Base-by-base conservation (phyloP, 2,888 invertebrate species). In the Allygus modestus region DNA sequence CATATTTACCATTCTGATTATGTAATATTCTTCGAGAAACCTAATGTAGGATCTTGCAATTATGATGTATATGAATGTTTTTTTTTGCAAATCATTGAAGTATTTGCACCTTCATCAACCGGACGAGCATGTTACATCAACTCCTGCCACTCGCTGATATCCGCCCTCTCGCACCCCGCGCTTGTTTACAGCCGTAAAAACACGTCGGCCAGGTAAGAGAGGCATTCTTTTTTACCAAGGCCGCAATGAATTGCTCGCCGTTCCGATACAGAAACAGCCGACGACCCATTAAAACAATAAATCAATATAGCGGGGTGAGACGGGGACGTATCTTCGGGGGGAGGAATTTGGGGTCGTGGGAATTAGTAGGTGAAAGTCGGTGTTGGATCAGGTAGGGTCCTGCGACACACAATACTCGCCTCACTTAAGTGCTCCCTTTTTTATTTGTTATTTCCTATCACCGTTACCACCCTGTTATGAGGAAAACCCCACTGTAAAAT, bases 281-380 rank as follows among this genome's bases (percentile, higher is more conserved):
- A 58, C 15, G 58, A 79, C 12, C 79, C 79, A 79, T 79, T 79
- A 79, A 77, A 79, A 79, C 79, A 79, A 79, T 79, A 79, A 79
- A 79, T 79, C 79, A 79, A 79, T 79, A 54, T 31, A 28, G 65
- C n/a, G n/a, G 65, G 65, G 65, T 65, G 23, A 54, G 20, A 54
- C 20, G 23, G 54, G 20, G 28, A 31, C 79, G 77, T 23, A 15
- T 26, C 75, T 43, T 12, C 33, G 37, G 43, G 75, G 20, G 77
- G 46, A 33, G 51, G 31, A 9, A 37, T 37, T 5, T 23, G 11
- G 28, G 79, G 20, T 37, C 79, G 79, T 79, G 79, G 79, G 79
- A 79, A 79, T 23, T 23, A 33, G 54, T 31, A 58, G 79, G 79
- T 54, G 58, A 79, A 79, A 79, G 79, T 79, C 58, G 15, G 77